Base-by-base conservation (phyloP, 2,797 vertebrate genomes). In the Pyrocephalus nanus region DNA sequence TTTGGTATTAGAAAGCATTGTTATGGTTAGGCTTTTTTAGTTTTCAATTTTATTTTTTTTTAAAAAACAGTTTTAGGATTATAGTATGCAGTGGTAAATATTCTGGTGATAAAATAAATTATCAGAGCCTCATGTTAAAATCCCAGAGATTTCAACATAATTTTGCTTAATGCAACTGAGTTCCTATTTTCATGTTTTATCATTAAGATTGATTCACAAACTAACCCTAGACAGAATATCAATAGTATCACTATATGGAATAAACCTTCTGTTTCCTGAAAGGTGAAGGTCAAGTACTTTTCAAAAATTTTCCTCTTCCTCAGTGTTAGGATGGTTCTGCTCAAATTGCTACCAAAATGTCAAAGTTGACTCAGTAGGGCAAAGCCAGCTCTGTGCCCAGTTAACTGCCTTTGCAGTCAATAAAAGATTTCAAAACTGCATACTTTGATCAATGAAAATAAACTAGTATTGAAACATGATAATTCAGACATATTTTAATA, bases 401-500 rank as follows among this genome's bases (percentile, higher is more conserved):
- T 74, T 81, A 90, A 55, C 42, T 38, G n/a, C 23, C n/a, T 88
- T 51, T 67, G 27, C 10, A 58, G 29, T 54, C 30, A 53, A 9
- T 42, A 58, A 26, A 86, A 73, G 20, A 38, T 43, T 14, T 90
- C 60, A 88, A 92, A 95, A 69, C 30, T 58, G 66, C n/a, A 55
- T 94, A 70, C 67, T 93, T 93, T 89, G 22, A 76, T 70, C 40
- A 55, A 6, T 60, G 13, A 27, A 62, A 60, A 78, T 50, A 86
- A 78, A 72, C 26, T 48, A 81, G 16, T 55, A 40, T 53, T 83
- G 75, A 89, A 90, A 85, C 2, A 1, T 74, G 50, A 82, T 61
- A 83, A 90, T 94, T 90, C 86, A 83, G 72, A 55, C 10, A 15
- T 81, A 70, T 90, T 95, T 92, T 92, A 76, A 80, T 69, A 72